These are phyloP conservation scores for Tinea pellionella DNA, from an alignment of 2,888 invertebrate genomes.

Conservation along the genomic window DNA sequence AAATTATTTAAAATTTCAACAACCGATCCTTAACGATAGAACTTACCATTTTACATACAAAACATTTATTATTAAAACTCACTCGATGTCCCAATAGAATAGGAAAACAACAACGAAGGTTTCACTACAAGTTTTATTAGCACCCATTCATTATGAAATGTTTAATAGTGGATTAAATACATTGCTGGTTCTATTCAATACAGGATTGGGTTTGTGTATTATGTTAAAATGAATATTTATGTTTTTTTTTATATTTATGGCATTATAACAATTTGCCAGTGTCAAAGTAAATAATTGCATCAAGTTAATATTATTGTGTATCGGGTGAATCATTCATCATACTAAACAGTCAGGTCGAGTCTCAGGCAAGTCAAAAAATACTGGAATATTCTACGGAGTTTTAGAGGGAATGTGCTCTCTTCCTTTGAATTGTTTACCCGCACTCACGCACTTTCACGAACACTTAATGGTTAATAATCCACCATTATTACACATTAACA, in stretches of 20 bases:
- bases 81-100: constrained; percentile 22
- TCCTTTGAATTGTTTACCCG: no score
- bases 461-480: no score
- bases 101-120: constrained; percentile 3
- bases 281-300: no score
- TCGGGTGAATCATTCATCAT: no score
- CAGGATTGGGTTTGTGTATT: not conserved
- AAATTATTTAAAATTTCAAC: not conserved
- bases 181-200: not conserved
- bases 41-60: constrained; percentile 29
- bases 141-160: not conserved
- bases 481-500: no score
- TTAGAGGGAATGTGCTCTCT: no score
- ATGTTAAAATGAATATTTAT: not conserved
- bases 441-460: no score
- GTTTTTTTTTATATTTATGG: not conserved
- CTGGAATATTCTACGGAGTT: no score
- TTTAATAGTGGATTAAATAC: not conserved
- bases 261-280: no score
- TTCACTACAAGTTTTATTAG: constrained; percentile 6
- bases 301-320: no score
- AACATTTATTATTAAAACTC: constrained; percentile 39
- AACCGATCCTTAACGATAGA: constrained; percentile 32
- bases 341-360: no score
- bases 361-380: no score